phyloP scores from a whole-genome alignment of 2,113 vertebrate species.

The Thunnus maccoyii region DNA sequence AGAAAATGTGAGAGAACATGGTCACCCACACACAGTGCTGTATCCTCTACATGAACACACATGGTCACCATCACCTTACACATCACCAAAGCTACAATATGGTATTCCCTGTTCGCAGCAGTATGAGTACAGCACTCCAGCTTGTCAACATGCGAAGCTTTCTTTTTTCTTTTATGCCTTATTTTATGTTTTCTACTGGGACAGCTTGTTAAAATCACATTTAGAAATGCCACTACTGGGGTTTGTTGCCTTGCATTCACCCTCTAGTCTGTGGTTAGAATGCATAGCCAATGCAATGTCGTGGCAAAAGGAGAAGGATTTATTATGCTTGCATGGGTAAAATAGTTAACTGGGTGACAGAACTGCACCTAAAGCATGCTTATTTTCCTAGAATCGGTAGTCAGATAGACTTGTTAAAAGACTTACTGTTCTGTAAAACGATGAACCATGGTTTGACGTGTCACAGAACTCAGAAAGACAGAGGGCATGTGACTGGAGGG shows the following conservation, averaged over 20 bases:
- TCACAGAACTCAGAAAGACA: slow-evolving; percentile 76
- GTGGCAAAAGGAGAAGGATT: slow-evolving; percentile 80
- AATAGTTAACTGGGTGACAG: slow-evolving; percentile 86
- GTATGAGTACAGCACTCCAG: slow-evolving; percentile 45
- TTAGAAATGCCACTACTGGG: slow-evolving; percentile 78
- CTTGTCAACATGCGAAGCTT: slow-evolving; percentile 63
- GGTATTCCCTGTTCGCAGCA: slow-evolving; percentile 37
- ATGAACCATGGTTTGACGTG: slow-evolving; percentile 76
- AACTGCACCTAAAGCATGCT: slow-evolving; percentile 88
- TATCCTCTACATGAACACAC: slow-evolving; percentile 58
- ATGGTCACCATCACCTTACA: slow-evolving; percentile 43
- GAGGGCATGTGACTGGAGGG: slow-evolving; percentile 64
- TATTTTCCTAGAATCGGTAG: slow-evolving; percentile 88
- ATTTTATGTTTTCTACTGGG: slow-evolving; percentile 64
- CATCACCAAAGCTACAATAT: slow-evolving; percentile 40
- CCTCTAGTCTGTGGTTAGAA: slow-evolving; percentile 77
- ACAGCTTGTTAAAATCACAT: slow-evolving; percentile 77
- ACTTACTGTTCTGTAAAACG: slow-evolving; percentile 83
- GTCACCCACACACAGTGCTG: slow-evolving; percentile 47
- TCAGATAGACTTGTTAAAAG: slow-evolving; percentile 84
- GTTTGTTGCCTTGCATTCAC: slow-evolving; percentile 80
- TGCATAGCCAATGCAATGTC: slow-evolving; percentile 79
- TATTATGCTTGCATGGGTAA: slow-evolving; percentile 89
- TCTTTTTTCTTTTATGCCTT: slow-evolving; percentile 31
- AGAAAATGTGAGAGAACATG: slow-evolving; percentile 51